A percentile compares a stretch with the other conserved stretches of the same genome.
phyloP scores from a whole-genome alignment of 2,888 invertebrate genomes.

The Megastigmus dorsalis region DNA sequence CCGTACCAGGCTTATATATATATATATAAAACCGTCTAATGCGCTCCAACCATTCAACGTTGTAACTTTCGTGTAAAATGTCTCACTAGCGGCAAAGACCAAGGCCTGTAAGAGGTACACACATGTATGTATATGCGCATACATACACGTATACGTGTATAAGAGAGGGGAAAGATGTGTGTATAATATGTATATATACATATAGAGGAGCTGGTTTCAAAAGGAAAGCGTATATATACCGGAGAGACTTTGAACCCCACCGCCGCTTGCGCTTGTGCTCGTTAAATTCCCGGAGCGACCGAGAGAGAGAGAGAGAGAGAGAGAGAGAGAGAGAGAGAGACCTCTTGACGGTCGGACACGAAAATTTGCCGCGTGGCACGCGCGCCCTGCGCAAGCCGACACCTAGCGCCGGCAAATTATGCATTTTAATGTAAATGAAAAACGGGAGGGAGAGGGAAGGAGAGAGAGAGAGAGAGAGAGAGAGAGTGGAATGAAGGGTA shows the following conservation, averaged over 20 bases:
- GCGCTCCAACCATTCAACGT: not conserved
- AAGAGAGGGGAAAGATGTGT: not conserved
- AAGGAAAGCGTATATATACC: not conserved
- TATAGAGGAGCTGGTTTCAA: no score
- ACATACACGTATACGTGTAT: no score
- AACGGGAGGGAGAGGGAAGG: not conserved
- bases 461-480: not conserved
- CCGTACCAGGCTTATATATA: no score
- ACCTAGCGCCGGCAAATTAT: constrained; percentile 32
- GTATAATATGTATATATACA: no score
- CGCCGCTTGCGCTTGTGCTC: not conserved
- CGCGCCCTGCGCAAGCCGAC: no score
- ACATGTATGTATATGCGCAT: no score
- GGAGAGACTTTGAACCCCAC: not conserved
- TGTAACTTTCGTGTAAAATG: not conserved
- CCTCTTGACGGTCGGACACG: constrained; percentile 10
- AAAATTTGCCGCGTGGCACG: not conserved
- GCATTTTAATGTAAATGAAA: constrained; percentile 37
- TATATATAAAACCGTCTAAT: no score
- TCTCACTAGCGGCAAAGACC: not conserved
- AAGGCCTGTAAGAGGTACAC: no score
- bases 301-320: not conserved
- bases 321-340: not conserved
- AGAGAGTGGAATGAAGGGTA: no score
- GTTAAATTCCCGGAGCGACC: constrained; percentile 23